Base-by-base conservation (phyloP, 2,888 invertebrate species). In the Pharmacophagus antenor region DNA sequence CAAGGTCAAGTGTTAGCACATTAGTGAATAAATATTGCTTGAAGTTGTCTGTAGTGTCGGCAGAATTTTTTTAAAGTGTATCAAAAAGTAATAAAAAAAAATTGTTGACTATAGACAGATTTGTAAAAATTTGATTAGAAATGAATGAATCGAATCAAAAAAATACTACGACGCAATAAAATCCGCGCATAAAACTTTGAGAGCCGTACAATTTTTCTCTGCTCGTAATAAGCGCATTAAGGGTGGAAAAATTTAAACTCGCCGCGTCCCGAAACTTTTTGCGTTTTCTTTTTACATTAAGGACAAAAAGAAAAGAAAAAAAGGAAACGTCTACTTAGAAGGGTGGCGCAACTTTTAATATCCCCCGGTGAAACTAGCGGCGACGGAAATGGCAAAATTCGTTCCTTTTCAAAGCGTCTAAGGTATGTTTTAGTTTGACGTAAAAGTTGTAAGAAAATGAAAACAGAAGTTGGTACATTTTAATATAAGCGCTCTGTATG, bases 171-270 rank as follows among this genome's bases (percentile, higher is more conserved):
- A 46, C 23, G 18, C 6, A n/a, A 27, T 20, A 62, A 55, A 41
- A 47, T 49, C 46, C 2, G 25, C 4, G 44, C 21, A 50, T n/a
- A 12, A 70, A 70, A 72, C 67, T 79, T 81, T 79, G 79, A 70
- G 77, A 72, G 63, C 55, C 74, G 53, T 63, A 56, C 64, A 73
- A 76, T 77, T 77, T 77, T 79, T 75, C 76, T 69, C 79, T 80
- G 77, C 81, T 85, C 84, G 78, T 89, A 90, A 90, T 89, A 89
- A 89, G 86, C 88, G 89, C 89, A 89, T 88, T 90, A 90, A 82
- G 87, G 84, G 82, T 76, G 78, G 82, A 84, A 80, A 84, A 81
- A 82, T 75, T 81, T 82, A 82, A 84, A 85, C 83, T 84, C 82
- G 75, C 76, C 77, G 73, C 77, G 77, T 76, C 79, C 83, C 74